Evolutionary conservation across 2,113 vertebrate genomes (phyloP).

Genomic region (Amphiprion ocellaris): DNA sequence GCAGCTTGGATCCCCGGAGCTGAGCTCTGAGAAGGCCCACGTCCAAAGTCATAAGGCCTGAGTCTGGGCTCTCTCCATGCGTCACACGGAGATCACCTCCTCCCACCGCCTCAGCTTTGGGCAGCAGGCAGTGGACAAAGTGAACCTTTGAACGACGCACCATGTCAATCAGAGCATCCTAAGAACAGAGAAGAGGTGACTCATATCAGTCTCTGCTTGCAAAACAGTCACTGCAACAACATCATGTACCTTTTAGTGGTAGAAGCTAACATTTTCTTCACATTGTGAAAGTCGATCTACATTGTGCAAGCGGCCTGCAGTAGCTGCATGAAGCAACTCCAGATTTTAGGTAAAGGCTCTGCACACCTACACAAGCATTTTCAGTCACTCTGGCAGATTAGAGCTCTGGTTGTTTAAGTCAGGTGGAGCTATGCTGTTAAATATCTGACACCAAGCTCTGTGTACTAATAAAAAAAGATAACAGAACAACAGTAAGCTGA

Average conservation of each 20-base stretch:
- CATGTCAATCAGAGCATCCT: slow-evolving; percentile 98
- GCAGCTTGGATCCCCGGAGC: slow-evolving; percentile 92
- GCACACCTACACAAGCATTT: no score
- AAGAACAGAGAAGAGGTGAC: neutral
- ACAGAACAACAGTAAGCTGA: no score
- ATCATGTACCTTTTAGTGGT: neutral
- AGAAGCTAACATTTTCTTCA: no score
- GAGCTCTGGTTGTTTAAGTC: no score
- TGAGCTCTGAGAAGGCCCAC: slow-evolving; percentile 93
- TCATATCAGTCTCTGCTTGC: neutral
- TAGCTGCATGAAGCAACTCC: no score
- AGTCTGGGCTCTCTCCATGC: slow-evolving; percentile 89
- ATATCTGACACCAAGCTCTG: neutral
- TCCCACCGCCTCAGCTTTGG: slow-evolving; percentile 85
- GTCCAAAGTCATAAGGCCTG: slow-evolving; percentile 93
- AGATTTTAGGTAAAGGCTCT: no score
- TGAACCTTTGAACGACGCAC: slow-evolving; percentile 94
- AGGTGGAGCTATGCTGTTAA: no score
- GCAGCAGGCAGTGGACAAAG: slow-evolving; percentile 95
- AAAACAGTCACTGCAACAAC: neutral
- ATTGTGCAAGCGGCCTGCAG: no score
- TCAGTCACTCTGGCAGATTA: no score
- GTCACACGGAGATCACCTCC: slow-evolving; percentile 88
- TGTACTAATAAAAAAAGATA: no score
- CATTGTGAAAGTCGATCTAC: no score